These are phyloP conservation scores for Tyrophagus putrescentiae DNA, from an alignment of 1,140 invertebrate species.

Conservation along the genomic window DNA sequence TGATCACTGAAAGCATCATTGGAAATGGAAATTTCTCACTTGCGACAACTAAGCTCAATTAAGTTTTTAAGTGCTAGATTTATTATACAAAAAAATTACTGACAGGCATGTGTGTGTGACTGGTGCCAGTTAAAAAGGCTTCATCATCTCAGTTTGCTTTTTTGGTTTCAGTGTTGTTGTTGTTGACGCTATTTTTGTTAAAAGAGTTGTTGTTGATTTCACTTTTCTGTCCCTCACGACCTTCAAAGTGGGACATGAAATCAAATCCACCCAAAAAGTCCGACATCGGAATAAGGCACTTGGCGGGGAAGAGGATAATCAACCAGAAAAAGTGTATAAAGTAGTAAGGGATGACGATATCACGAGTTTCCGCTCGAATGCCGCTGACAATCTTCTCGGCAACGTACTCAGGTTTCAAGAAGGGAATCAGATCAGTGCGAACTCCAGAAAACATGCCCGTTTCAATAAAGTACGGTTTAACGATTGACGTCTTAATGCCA, in stretches of 20 bases:
- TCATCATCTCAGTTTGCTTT: no score
- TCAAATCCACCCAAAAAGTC: slow-evolving; percentile 8
- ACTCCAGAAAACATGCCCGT: slow-evolving; percentile 84
- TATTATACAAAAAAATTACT: no score
- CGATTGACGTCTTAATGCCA: slow-evolving; percentile 67
- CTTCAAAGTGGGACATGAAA: slow-evolving; percentile 19
- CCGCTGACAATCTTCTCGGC: slow-evolving; percentile 64
- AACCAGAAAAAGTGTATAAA: slow-evolving; percentile 21
- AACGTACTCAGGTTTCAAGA: slow-evolving; percentile 52
- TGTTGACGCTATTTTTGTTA: no score
- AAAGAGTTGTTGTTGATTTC: no score
- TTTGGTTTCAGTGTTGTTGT: no score
- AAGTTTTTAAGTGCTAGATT: no score
- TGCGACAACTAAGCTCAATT: no score
- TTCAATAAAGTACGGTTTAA: slow-evolving; percentile 81
- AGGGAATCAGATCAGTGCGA: background rate
- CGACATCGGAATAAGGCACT: background rate
- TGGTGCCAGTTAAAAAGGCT: no score
- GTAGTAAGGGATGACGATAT: slow-evolving; percentile 49
- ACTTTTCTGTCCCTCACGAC: no score
- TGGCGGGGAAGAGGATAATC: background rate
- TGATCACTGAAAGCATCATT: no score
- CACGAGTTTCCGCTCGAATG: slow-evolving; percentile 59
- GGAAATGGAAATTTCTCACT: no score
- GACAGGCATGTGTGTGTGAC: no score